Evolutionary conservation across 2,888 invertebrate genomes (phyloP).

Genomic region (Alviniconcha strummeri): DNA sequence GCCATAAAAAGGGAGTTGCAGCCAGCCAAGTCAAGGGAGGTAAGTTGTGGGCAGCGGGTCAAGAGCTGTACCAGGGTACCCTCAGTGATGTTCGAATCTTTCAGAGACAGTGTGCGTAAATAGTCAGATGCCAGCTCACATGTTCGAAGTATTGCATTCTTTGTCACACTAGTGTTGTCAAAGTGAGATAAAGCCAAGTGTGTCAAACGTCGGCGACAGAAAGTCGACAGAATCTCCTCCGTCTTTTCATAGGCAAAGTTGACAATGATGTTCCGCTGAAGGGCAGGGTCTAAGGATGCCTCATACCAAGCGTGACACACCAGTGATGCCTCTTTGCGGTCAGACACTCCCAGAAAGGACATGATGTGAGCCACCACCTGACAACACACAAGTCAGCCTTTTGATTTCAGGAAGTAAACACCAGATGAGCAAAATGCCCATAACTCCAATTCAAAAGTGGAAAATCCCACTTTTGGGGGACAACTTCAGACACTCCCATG

Average conservation of each 20-base stretch:
- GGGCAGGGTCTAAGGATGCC: slow-evolving; percentile 80
- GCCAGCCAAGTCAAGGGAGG: slow-evolving; percentile 78
- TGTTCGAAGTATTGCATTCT: slow-evolving; percentile 53
- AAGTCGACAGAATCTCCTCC: slow-evolving; percentile 41
- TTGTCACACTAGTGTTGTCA: slow-evolving; percentile 57
- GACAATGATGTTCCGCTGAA: slow-evolving; percentile 77
- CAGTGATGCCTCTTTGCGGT: slow-evolving; percentile 80
- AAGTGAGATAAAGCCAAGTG: slow-evolving; percentile 64
- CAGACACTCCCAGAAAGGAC: slow-evolving; percentile 76
- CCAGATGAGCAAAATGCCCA: too few relatives aligned
- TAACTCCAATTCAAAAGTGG: too few relatives aligned
- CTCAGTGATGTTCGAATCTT: slow-evolving; percentile 67
- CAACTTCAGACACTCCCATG: too few relatives aligned
- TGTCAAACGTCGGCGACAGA: slow-evolving; percentile 51
- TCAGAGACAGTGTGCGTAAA: slow-evolving; percentile 62
- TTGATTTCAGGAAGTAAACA: too few relatives aligned
- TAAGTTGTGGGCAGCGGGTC: slow-evolving; percentile 74
- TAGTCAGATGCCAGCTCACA: slow-evolving; percentile 57
- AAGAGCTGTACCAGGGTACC: slow-evolving; percentile 62
- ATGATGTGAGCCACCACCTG: slow-evolving; percentile 69
- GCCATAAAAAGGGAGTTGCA: slow-evolving; percentile 86
- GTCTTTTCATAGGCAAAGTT: slow-evolving; percentile 59
- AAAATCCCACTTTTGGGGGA: too few relatives aligned
- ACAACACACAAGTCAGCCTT: neutral
- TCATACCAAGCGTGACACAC: slow-evolving; percentile 82